These are phyloP conservation scores for Gerris buenoi DNA, from an alignment of 1,140 invertebrate species.

Conservation along the genomic window DNA sequence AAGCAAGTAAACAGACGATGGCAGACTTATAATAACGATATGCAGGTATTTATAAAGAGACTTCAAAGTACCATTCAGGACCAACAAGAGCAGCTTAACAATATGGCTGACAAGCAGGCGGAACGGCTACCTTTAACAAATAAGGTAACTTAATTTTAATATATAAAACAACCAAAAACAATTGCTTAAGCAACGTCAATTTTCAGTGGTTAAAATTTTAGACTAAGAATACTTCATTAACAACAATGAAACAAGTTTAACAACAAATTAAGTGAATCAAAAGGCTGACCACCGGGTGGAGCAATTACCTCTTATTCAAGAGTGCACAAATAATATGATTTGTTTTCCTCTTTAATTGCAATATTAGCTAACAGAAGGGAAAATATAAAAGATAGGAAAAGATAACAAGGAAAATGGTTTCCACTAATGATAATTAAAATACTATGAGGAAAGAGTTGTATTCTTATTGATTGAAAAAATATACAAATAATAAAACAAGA, in stretches of 20 bases:
- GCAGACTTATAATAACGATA: constrained; percentile 27
- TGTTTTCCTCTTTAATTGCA: no score
- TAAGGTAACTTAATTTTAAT: not conserved
- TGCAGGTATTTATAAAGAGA: constrained; percentile 26
- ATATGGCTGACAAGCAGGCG: constrained; percentile 9
- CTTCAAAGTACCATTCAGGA: constrained; percentile 26
- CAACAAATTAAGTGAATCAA: not conserved
- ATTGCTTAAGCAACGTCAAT: not conserved
- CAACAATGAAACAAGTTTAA: not conserved
- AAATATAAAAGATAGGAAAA: no score
- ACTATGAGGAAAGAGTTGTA: no score
- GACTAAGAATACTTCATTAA: not conserved
- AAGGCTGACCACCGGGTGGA: no score
- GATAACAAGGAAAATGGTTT: no score
- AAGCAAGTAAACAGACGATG: constrained; percentile 27
- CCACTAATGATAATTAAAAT: no score
- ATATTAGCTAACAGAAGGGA: no score
- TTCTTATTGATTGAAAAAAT: no score
- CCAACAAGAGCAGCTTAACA: constrained; percentile 26
- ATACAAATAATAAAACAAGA: no score
- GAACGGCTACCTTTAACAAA: not conserved
- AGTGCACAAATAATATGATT: not conserved
- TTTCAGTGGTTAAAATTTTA: not conserved
- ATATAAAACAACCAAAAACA: not conserved
- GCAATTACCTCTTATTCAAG: not conserved